A percentile compares a stretch with the other conserved stretches of the same genome.
Conservation (phyloP, 2,888 invertebrate genomes). For the Oligia latruncula region DNA sequence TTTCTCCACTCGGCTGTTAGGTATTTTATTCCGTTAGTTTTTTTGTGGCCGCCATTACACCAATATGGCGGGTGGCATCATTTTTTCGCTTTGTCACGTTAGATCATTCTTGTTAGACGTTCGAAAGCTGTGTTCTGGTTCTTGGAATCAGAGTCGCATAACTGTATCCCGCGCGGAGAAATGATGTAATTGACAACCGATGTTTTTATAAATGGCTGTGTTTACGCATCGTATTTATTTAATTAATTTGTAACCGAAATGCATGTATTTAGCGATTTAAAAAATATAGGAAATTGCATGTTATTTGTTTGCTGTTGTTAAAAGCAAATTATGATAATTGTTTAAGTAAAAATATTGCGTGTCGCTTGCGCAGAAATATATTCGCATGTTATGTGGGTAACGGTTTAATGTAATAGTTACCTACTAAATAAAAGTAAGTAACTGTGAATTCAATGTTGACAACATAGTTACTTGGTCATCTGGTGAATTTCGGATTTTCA, state of each 20-base stretch:
- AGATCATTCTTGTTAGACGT: slow-evolving; percentile 89
- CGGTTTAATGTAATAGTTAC: slow-evolving; percentile 62
- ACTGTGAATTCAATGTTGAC: slow-evolving; percentile 39
- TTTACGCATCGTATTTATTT: slow-evolving; percentile 33
- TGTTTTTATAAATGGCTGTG: slow-evolving; percentile 43
- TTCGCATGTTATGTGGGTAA: slow-evolving; percentile 59
- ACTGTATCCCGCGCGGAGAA: slow-evolving; percentile 82
- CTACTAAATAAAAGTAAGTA: slow-evolving; percentile 48
- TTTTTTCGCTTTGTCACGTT: slow-evolving; percentile 90
- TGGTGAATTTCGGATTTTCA: background rate
- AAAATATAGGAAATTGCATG: slow-evolving; percentile 50
- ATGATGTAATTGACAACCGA: slow-evolving; percentile 84
- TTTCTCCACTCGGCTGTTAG: slow-evolving; percentile 88
- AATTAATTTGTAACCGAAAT: slow-evolving; percentile 30
- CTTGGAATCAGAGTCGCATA: slow-evolving; percentile 84
- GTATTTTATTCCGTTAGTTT: slow-evolving; percentile 90
- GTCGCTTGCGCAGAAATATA: slow-evolving; percentile 48
- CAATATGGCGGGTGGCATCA: slow-evolving; percentile 88
- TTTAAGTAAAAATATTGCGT: slow-evolving; percentile 52
- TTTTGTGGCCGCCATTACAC: slow-evolving; percentile 89
- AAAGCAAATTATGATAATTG: slow-evolving; percentile 56
- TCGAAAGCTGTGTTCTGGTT: slow-evolving; percentile 87
- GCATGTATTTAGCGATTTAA: slow-evolving; percentile 22
- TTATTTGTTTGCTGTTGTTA: slow-evolving; percentile 34
- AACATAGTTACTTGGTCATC: background rate